phyloP scores from a whole-genome alignment of 92 coral and sea anemone genomes.

The Epizoanthus ramosus region DNA sequence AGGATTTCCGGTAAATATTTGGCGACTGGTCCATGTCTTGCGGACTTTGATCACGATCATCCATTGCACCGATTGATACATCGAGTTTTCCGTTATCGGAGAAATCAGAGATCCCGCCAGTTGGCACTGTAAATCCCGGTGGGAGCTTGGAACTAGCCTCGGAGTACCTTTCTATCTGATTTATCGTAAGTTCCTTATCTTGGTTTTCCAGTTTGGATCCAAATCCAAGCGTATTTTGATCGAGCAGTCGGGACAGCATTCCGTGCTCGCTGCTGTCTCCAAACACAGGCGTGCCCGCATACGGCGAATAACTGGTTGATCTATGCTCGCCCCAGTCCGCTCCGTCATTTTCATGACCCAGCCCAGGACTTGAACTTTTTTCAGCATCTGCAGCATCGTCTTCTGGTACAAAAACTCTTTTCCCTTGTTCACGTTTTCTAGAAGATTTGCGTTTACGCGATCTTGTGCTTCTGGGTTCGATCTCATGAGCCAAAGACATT shows the following conservation, averaged over 20 bases:
- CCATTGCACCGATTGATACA: conserved; percentile 7
- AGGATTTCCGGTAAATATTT: conserved; percentile 11
- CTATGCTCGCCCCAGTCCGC: background rate
- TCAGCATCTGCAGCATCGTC: conserved; percentile 24
- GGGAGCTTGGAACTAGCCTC: conserved; percentile 35
- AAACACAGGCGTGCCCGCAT: background rate
- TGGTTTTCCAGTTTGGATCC: conserved; percentile 26
- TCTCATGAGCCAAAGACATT: background rate
- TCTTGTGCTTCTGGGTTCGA: background rate
- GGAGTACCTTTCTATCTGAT: conserved; percentile 18
- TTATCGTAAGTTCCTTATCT: conserved; percentile 28
- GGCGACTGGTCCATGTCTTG: background rate
- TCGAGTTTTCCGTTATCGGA: conserved; percentile 23
- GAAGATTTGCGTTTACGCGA: background rate
- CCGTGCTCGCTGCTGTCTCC: conserved; percentile 23
- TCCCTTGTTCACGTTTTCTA: background rate
- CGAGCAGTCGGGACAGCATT: conserved; percentile 24
- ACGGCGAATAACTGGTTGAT: background rate
- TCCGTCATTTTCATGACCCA: background rate
- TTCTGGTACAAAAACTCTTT: conserved; percentile 35
- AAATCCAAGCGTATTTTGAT: conserved; percentile 19
- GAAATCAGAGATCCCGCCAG: background rate
- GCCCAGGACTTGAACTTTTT: background rate
- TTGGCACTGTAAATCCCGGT: conserved; percentile 8
- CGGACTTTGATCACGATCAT: background rate